Percentiles rank a stretch among this genome's conserved stretches.
phyloP scores from a whole-genome alignment of 2,113 vertebrate species.

The Ploceus nigricollis region DNA sequence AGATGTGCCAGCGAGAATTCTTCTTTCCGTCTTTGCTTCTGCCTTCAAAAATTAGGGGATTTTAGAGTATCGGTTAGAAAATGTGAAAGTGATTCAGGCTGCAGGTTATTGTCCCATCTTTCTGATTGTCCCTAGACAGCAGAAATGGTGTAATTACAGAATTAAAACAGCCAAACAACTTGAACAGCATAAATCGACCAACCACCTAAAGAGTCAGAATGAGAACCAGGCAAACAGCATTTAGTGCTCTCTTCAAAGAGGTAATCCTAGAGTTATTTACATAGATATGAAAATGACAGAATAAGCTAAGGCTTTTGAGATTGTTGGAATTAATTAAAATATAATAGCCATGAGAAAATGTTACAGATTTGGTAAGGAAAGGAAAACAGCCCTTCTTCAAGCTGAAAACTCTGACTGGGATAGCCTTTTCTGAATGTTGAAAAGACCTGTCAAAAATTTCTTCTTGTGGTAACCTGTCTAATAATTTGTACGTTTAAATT shows the following conservation, averaged over 20 bases:
- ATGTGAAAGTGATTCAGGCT: background rate
- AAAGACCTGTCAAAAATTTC: background rate
- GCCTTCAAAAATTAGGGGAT: background rate
- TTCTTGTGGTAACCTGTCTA: background rate
- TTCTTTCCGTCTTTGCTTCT: background rate
- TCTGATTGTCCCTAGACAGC: slow-evolving; percentile 9
- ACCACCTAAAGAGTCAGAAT: background rate
- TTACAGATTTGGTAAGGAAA: background rate
- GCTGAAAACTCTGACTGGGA: background rate
- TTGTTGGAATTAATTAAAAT: background rate
- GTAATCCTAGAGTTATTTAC: background rate
- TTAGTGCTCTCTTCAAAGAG: background rate
- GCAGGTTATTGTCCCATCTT: background rate
- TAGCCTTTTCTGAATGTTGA: background rate
- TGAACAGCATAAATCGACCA: background rate
- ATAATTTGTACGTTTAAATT: background rate
- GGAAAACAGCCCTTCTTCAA: background rate
- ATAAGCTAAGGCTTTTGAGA: background rate
- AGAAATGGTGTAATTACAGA: background rate
- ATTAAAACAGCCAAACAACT: background rate
- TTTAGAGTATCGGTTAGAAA: background rate
- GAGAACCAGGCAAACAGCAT: background rate
- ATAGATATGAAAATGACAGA: background rate
- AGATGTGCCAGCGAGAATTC: background rate
- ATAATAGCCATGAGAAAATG: background rate